Percentiles rank a stretch among this genome's conserved stretches.
Conservation (phyloP, 2,888 invertebrate species). For the Synergus umbraculus region DNA sequence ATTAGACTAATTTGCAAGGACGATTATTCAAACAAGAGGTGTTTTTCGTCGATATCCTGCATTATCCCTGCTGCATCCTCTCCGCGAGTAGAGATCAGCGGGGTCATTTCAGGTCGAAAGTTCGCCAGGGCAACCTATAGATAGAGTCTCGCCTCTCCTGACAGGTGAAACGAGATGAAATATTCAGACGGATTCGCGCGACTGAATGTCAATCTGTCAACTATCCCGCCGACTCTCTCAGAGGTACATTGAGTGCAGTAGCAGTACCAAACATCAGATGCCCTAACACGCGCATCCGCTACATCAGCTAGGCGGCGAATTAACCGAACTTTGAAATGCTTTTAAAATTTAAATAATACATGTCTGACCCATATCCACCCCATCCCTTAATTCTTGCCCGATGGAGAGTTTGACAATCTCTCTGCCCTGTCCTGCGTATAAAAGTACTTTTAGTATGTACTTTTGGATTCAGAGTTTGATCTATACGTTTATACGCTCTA, state of each 20-base stretch:
- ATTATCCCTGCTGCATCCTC: too few species aligned
- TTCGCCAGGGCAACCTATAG: slow-evolving; percentile 74
- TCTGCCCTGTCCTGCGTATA: not conserved
- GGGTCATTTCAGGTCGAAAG: slow-evolving; percentile 77
- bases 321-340: slow-evolving; percentile 75
- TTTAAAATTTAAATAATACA: slow-evolving; percentile 77
- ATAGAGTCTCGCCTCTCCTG: slow-evolving; percentile 67
- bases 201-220: slow-evolving; percentile 77
- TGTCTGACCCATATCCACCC: slow-evolving; percentile 67
- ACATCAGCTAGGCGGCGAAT: slow-evolving; percentile 66
- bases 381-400: slow-evolving; percentile 53
- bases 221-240: slow-evolving; percentile 55
- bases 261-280: slow-evolving; percentile 35
- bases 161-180: slow-evolving; percentile 76
- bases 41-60: too few species aligned
- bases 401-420: slow-evolving; percentile 6
- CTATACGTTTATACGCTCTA: not conserved
- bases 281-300: slow-evolving; percentile 50
- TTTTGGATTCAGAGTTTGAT: slow-evolving; percentile 1
- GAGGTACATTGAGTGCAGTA: slow-evolving; percentile 45
- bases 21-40: too few species aligned
- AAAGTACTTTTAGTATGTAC: not conserved
- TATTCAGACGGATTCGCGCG: slow-evolving; percentile 75
- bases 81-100: slow-evolving; percentile 45
- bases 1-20: too few species aligned